A percentile compares a stretch with the other conserved stretches of the same genome.
Evolutionary conservation across 2,888 invertebrate genomes (phyloP).

Genomic region (Patella pellucida): DNA sequence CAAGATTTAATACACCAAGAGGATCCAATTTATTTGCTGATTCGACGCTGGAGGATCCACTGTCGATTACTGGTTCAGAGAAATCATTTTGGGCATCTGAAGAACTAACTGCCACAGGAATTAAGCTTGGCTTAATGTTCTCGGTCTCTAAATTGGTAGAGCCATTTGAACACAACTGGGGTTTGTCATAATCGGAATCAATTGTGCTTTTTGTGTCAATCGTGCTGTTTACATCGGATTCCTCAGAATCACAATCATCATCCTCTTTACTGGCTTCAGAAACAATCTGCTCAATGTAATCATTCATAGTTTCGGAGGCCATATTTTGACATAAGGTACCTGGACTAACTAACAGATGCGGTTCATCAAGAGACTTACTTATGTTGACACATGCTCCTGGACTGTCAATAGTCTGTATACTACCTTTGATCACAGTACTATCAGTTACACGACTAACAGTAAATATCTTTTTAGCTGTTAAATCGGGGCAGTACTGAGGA

Average conservation of each 20-base stretch:
- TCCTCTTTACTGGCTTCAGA: conserved; percentile 11
- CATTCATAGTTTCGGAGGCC: conserved; percentile 36
- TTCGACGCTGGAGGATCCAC: neutral
- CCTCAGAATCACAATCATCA: neutral
- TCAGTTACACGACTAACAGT: conserved; percentile 49
- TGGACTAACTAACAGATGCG: conserved; percentile 28
- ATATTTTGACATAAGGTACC: conserved; percentile 35
- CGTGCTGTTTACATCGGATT: neutral
- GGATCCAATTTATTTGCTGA: neutral
- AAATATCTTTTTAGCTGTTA: conserved; percentile 62
- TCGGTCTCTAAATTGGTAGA: no score
- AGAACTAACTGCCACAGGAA: neutral
- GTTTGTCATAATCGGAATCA: no score
- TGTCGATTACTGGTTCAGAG: neutral
- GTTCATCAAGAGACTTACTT: neutral
- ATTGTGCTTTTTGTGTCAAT: neutral
- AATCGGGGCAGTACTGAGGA: conserved; percentile 60
- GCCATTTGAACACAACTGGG: no score
- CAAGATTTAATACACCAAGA: neutral
- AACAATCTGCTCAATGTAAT: conserved; percentile 35
- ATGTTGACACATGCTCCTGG: neutral
- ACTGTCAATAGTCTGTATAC: neutral
- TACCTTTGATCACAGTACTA: neutral
- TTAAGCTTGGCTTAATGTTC: no score
- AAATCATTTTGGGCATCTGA: neutral